Conservation (phyloP, 2,113 vertebrate species). For the Petrocephalus microphthalmus region DNA sequence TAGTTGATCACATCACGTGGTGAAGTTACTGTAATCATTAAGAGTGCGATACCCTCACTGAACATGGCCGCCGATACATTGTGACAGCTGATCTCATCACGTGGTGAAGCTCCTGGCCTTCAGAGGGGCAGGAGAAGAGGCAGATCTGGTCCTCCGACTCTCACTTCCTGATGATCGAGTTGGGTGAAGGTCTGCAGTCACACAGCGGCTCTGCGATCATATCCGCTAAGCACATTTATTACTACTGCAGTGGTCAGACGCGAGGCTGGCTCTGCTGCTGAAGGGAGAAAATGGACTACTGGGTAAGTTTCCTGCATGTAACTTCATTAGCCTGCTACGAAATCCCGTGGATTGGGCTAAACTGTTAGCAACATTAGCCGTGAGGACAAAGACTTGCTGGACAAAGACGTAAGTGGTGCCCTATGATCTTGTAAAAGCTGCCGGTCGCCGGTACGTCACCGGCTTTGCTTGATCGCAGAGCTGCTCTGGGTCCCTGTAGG, state of each 20-base stretch:
- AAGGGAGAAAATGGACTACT: constrained; percentile 57
- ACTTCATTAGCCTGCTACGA: constrained; percentile 10
- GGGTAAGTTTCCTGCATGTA: constrained; percentile 47
- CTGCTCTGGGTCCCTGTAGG: neutral
- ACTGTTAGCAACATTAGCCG: constrained; percentile 9
- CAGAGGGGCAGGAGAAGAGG: neutral
- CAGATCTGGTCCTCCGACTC: constrained; percentile 14
- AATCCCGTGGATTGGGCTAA: neutral
- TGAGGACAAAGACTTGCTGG: neutral
- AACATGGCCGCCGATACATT: constrained; percentile 16
- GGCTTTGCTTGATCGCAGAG: neutral
- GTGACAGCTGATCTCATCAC: neutral
- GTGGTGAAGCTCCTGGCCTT: constrained; percentile 13
- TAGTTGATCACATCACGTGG: neutral
- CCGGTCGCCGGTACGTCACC: neutral
- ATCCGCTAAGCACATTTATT: constrained; percentile 18
- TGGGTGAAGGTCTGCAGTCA: constrained; percentile 41
- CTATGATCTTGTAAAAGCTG: neutral
- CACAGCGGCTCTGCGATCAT: constrained; percentile 25
- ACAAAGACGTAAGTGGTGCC: constrained; percentile 11
- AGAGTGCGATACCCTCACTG: neutral
- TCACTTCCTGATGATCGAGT: constrained; percentile 52
- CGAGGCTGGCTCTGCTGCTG: constrained; percentile 14
- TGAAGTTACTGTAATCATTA: neutral
- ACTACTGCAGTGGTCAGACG: neutral